phyloP scores from a whole-genome alignment of 2,888 invertebrate genomes.

The Drosophila colorata region DNA sequence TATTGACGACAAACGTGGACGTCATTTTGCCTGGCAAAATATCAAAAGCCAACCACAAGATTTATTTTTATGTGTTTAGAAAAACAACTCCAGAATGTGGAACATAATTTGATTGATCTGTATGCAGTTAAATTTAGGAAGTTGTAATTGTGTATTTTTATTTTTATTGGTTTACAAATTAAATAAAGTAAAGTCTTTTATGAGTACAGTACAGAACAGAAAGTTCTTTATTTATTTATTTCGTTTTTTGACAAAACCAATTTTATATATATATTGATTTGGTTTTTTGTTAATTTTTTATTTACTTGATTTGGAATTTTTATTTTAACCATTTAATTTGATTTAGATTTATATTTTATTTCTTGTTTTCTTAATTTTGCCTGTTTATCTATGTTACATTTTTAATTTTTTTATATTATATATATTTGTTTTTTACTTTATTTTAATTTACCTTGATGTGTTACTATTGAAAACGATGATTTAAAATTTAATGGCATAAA shows the following conservation, averaged over 20 bases:
- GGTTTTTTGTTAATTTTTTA: background rate
- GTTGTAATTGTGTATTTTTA: background rate
- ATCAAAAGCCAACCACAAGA: slow-evolving; percentile 46
- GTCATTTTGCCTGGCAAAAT: slow-evolving; percentile 66
- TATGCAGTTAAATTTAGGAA: background rate
- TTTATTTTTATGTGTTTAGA: background rate
- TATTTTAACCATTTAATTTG: background rate
- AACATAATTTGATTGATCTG: slow-evolving; percentile 8
- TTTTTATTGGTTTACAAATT: background rate
- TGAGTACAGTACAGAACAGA: too few relatives aligned
- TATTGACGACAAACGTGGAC: slow-evolving; percentile 56
- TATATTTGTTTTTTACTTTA: background rate
- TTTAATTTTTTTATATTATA: background rate
- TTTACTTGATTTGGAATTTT: too few relatives aligned
- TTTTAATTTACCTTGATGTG: slow-evolving; percentile 85
- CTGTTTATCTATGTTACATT: background rate
- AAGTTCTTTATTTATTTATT: too few relatives aligned
- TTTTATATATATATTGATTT: background rate
- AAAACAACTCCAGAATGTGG: slow-evolving; percentile 19
- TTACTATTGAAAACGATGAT: slow-evolving; percentile 85
- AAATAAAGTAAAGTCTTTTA: background rate
- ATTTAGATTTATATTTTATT: background rate
- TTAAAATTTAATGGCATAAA: slow-evolving; percentile 85
- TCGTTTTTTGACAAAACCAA: too few relatives aligned
- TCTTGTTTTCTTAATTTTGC: background rate